Conservation (phyloP, 2,888 invertebrate genomes). For the Parnassius apollo region DNA sequence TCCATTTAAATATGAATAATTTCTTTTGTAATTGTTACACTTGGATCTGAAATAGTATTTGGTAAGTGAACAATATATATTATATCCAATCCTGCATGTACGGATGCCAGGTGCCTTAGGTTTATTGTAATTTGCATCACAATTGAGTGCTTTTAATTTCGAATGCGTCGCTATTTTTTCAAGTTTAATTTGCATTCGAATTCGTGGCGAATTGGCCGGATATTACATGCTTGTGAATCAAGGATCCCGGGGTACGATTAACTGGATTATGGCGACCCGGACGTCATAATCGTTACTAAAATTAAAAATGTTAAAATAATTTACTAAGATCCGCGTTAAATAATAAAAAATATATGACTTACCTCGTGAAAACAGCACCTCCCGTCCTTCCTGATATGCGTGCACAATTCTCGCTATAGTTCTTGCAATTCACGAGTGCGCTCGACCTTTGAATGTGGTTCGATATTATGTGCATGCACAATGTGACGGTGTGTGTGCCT, state of each 20-base stretch:
- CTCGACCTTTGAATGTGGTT: too few species aligned
- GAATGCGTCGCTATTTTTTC: constrained; percentile 3
- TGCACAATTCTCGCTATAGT: too few species aligned
- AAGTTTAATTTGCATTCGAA: constrained; percentile 19
- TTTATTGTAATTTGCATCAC: not conserved
- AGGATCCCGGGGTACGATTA: not conserved
- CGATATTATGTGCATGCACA: too few species aligned
- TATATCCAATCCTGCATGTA: constrained; percentile 11
- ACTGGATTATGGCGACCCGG: too few species aligned
- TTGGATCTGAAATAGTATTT: constrained; percentile 17
- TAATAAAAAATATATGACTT: too few species aligned
- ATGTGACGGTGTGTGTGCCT: too few species aligned
- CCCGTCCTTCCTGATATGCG: too few species aligned
- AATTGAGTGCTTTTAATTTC: not conserved
- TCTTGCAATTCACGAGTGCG: too few species aligned
- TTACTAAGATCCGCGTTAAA: too few species aligned
- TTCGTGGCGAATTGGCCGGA: constrained; percentile 6
- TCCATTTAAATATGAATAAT: constrained; percentile 6
- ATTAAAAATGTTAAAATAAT: too few species aligned
- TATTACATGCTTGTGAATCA: not conserved
- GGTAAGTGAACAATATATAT: constrained; percentile 19
- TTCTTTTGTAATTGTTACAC: constrained; percentile 14
- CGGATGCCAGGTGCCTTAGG: constrained; percentile 4
- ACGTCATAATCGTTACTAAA: too few species aligned
- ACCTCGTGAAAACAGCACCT: too few species aligned